Evolutionary conservation across 2,888 invertebrate genomes (phyloP), one percentile per base, ranked within the genome.

Genomic region (Sacculina carcini): DNA sequence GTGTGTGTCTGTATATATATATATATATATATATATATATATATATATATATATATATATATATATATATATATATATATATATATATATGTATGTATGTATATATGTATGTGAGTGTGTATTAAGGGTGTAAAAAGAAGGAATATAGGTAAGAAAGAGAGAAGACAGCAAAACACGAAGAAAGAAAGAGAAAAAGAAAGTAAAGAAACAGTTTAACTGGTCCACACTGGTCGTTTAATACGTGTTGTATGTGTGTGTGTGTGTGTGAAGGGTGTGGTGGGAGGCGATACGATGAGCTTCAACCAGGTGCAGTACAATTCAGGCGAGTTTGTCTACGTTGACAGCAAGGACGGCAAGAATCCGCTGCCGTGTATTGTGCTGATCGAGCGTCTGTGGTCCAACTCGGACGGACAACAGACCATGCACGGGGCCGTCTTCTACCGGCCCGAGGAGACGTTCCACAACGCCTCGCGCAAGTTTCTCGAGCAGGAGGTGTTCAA

Each of bases 401-500:
- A 82, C 61, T 71, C 72, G 19, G 79, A 78, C 44, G 79, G 80
- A 9, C 77, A 81, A 56, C 79, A 84, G 59, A 84, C 85, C 78
- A 72, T 90, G 59, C 82, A 85, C 61, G 90, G 87, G n/a, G 83
- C 81, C 62, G 79, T 85, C 61, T 94, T 86, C 64, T 79, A 73
- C 59, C 74, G 92, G 51, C 96, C 96, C 0, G 80, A 82, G 60
- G 94, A 98, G 67, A 98, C 98, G 0, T 94, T 79, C 69, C 96
- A 98, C 67, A 74, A 90, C 7, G 81, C 87, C 12, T 87, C 89
- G 0, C 74, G 94, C 59, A 90, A 89, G 67, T 98, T 98, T 67
- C 71, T 94, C 1, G 85, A 92, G 60, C 87, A 87, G 66, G 94
- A 96, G 64, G 83, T 98, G 46, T 96, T 98, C 65, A 86, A 90